Evolutionary conservation across 2,113 vertebrate genomes (phyloP).

Genomic region (Kryptolebias marmoratus): DNA sequence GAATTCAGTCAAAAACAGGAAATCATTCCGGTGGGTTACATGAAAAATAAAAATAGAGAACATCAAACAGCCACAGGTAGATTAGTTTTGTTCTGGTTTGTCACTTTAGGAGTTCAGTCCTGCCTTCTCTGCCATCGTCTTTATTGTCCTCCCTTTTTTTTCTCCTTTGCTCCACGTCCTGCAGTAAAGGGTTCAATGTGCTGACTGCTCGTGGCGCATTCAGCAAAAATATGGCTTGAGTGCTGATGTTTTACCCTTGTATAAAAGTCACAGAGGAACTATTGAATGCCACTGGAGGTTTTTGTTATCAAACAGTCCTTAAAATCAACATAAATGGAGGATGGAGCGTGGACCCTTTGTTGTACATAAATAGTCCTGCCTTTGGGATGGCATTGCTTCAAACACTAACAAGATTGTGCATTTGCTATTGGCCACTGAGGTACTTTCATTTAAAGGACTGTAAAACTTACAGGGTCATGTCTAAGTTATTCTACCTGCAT

Average conservation of each 20-base stretch:
- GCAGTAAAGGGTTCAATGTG: slow-evolving; percentile 70
- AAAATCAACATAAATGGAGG: slow-evolving; percentile 36
- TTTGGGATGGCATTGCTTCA: slow-evolving; percentile 51
- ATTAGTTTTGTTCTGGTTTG: slow-evolving; percentile 51
- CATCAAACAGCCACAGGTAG: slow-evolving; percentile 66
- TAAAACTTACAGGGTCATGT: slow-evolving; percentile 65
- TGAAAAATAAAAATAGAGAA: slow-evolving; percentile 38
- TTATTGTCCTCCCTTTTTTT: slow-evolving; percentile 27
- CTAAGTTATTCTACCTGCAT: slow-evolving; percentile 66
- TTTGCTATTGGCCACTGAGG: slow-evolving; percentile 68
- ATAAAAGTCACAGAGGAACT: slow-evolving; percentile 49
- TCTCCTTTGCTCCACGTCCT: slow-evolving; percentile 26
- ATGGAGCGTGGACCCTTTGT: slow-evolving; percentile 13
- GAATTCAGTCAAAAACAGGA: slow-evolving; percentile 34
- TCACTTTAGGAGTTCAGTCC: slow-evolving; percentile 36
- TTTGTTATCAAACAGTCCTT: slow-evolving; percentile 33
- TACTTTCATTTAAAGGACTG: slow-evolving; percentile 48
- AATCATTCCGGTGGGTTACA: slow-evolving; percentile 32
- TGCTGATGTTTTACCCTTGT: slow-evolving; percentile 40
- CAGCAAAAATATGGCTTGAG: slow-evolving; percentile 69
- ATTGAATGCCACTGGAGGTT: slow-evolving; percentile 7
- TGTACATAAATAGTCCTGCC: slow-evolving; percentile 62
- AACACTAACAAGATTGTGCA: slow-evolving; percentile 67
- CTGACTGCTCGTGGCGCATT: slow-evolving; percentile 33
- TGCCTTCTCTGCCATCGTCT: slow-evolving; percentile 2